Base-by-base conservation (phyloP, 2,797 vertebrate genomes). In the Propithecus deckenii region DNA sequence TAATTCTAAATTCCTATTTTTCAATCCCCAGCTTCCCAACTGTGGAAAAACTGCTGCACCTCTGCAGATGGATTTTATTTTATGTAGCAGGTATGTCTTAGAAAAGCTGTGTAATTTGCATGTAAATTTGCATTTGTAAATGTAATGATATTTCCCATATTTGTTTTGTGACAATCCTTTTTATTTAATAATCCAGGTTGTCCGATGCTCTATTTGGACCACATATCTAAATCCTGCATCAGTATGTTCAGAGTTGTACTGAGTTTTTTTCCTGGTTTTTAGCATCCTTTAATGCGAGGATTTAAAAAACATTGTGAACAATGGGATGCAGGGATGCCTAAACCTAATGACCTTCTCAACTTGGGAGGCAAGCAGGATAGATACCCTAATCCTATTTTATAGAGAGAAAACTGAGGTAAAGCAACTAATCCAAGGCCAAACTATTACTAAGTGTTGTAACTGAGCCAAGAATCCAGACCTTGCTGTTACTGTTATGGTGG, bases 1-100 rank as follows among this genome's bases (percentile, higher is more conserved):
- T 79, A 67, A 80, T n/a, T 81, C 38, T 23, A 80, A 86, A 50
- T 94, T 74, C n/a, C n/a, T 80, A 7, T 67, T 93, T 95, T 93
- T 74, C 15, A 71, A 28, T 30, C 11, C 46, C 28, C 30, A 63
- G 61, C 38, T 86, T 91, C 61, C 57, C 30, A 55, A 23, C 5
- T 38, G 20, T 4, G n/a, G 79, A 25, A 75, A 87, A 57, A 20
- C 3, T 63, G 46, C 13, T 7, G 15, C 20, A 15, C 22, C 35
- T 80, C 22, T 61, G 9, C 7, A 76, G 71, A 78, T 46, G 30
- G 65, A 28, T 32, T 89, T 57, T 83, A 61, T 65, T 63, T 48
- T 72, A 25, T 2, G 15, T 3, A 11, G 28, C n/a, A 38, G 25
- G 22, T 46, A 17, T 7, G 17, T 48, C 91, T 84, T 67, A 38